Percentiles rank a stretch among this genome's conserved stretches.
Evolutionary conservation across 2,797 vertebrate genomes (phyloP).

Genomic region (Crocodylus rhombifer): DNA sequence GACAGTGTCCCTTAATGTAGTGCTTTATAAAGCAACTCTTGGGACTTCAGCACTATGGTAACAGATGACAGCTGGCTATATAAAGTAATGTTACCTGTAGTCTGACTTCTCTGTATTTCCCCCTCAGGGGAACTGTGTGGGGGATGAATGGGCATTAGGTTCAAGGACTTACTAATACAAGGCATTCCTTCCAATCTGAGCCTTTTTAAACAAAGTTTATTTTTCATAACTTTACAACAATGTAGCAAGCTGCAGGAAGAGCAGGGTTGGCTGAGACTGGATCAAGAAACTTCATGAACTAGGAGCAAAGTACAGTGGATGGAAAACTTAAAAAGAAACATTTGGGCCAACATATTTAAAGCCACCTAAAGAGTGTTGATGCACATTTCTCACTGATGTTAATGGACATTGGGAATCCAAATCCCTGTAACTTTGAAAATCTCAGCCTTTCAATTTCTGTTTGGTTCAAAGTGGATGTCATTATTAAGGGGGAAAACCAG

Average conservation of each 20-base stretch:
- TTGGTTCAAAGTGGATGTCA: background rate
- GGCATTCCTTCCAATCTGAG: background rate
- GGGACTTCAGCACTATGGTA: background rate
- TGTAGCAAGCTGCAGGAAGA: background rate
- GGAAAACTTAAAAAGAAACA: background rate
- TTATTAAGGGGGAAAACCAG: background rate
- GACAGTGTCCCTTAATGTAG: conserved; percentile 7
- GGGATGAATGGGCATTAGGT: background rate
- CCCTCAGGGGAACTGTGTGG: background rate
- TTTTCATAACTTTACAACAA: background rate
- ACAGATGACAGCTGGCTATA: background rate
- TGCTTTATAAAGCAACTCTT: background rate
- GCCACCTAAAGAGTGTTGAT: background rate
- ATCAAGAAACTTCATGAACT: background rate
- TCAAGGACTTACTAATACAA: background rate
- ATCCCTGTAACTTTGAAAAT: conserved; percentile 1
- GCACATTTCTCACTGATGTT: background rate
- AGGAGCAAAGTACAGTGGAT: background rate
- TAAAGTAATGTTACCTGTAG: background rate
- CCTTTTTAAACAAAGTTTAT: background rate
- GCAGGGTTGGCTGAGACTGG: background rate
- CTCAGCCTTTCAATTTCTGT: background rate
- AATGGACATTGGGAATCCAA: background rate
- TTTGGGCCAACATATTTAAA: background rate
- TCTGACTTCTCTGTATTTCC: background rate